phyloP scores from a whole-genome alignment of 2,888 invertebrate genomes.

The Pocota personata region DNA sequence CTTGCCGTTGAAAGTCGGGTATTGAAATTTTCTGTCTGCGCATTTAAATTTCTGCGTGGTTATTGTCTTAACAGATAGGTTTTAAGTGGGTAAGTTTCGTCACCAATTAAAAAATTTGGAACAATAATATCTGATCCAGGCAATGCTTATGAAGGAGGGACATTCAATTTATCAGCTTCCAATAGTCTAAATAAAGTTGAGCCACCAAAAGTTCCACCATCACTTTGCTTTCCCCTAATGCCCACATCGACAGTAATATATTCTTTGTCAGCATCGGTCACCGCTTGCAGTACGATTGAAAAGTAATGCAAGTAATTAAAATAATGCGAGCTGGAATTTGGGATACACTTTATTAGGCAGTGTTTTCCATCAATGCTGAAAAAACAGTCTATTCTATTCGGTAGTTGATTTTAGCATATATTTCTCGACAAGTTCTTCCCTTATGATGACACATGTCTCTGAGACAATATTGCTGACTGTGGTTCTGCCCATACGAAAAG shows the following conservation, averaged over 20 bases:
- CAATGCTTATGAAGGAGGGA: neutral
- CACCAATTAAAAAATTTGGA: too few species aligned
- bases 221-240: neutral
- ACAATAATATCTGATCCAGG: too few species aligned
- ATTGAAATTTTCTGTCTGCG: slow-evolving; percentile 11
- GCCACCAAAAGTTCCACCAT: slow-evolving; percentile 9
- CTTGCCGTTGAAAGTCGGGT: slow-evolving; percentile 11
- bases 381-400: too few species aligned
- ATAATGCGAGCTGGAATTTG: slow-evolving; percentile 15
- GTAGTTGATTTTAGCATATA: too few species aligned
- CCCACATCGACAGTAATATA: neutral
- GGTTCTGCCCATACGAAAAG: too few species aligned
- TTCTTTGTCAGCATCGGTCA: slow-evolving; percentile 9
- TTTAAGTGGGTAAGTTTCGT: too few species aligned
- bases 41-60: neutral
- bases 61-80: neutral
- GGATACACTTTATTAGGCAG: slow-evolving; percentile 25
- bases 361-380: neutral
- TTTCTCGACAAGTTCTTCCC: neutral
- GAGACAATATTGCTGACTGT: too few species aligned
- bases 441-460: neutral
- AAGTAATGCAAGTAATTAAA: slow-evolving; percentile 2
- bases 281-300: slow-evolving; percentile 3
- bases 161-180: too few species aligned
- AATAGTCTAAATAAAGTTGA: slow-evolving; percentile 12